Evolutionary conservation across 2,888 invertebrate species (phyloP).

Genomic region (Melipona bicolor): DNA sequence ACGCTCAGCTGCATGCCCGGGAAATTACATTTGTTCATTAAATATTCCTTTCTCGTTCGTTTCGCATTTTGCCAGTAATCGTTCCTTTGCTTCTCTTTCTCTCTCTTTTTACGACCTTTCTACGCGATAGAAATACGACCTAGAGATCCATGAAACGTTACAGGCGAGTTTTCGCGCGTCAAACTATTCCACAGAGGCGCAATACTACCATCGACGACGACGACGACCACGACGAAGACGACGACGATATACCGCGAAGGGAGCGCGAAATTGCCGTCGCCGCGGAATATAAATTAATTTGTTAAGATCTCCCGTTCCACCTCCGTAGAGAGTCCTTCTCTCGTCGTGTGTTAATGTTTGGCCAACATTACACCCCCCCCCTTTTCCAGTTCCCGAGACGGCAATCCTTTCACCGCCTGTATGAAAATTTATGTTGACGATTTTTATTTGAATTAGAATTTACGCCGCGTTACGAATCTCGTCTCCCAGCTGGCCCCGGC

Average conservation of each 20-base stretch:
- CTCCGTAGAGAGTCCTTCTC: background rate
- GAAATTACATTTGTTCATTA: conserved; percentile 20
- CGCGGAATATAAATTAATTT: conserved; percentile 68
- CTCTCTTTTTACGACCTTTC: conserved; percentile 10
- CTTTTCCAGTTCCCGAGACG: conserved; percentile 19
- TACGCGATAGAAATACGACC: conserved; percentile 11
- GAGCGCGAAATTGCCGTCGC: conserved; percentile 53
- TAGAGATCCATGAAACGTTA: background rate
- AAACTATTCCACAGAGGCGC: conserved; percentile 44
- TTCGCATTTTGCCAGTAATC: conserved; percentile 14
- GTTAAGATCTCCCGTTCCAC: conserved; percentile 51
- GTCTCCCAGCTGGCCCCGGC: background rate
- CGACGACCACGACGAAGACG: background rate
- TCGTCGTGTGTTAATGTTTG: conserved; percentile 52
- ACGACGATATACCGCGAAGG: conserved; percentile 17
- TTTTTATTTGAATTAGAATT: conserved; percentile 65
- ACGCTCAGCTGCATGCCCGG: background rate
- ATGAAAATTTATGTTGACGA: conserved; percentile 64
- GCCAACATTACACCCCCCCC: conserved; percentile 37
- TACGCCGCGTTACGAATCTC: conserved; percentile 17
- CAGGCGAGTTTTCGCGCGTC: conserved; percentile 8
- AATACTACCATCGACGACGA: background rate
- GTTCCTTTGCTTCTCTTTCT: background rate
- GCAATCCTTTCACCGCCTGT: conserved; percentile 34
- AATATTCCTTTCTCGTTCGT: conserved; percentile 9